phyloP scores from a whole-genome alignment of 2,797 vertebrate species.

The Pangasius krempfi region DNA sequence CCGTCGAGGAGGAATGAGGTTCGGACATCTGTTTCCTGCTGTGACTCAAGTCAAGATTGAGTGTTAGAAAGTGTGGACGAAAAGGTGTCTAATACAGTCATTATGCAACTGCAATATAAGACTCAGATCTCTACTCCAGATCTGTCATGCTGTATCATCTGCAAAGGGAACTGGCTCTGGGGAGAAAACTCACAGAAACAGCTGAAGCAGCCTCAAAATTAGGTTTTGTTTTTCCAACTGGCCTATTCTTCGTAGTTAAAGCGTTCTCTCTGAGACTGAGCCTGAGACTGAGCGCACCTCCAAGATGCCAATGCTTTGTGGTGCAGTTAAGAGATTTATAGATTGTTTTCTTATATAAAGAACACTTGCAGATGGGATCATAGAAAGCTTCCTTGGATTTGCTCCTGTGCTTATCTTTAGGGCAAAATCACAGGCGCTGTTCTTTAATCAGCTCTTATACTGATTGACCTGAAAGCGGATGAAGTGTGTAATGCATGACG shows the following conservation, averaged over 20 bases:
- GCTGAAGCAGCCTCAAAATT: background rate
- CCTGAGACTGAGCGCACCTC: background rate
- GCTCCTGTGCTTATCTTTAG: background rate
- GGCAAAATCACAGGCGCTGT: background rate
- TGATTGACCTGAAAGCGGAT: constrained; percentile 57
- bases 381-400: constrained; percentile 6
- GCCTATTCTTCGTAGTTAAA: constrained; percentile 34
- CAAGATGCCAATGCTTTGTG: constrained; percentile 28
- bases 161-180: background rate
- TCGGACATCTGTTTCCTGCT: constrained; percentile 69
- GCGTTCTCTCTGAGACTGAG: background rate
- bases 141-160: constrained; percentile 19
- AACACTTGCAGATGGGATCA: background rate
- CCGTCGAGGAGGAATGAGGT: constrained; percentile 40
- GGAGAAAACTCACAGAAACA: background rate
- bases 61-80: constrained; percentile 60
- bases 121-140: constrained; percentile 1
- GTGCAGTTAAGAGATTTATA: background rate
- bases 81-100: constrained; percentile 46
- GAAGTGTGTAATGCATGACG: background rate
- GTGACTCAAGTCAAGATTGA: constrained; percentile 46
- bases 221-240: background rate
- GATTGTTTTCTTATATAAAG: background rate
- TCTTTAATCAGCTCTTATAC: constrained; percentile 47
- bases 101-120: constrained; percentile 49